phyloP scores from a whole-genome alignment of 2,888 invertebrate species.

The Xestia rhomboidea region DNA sequence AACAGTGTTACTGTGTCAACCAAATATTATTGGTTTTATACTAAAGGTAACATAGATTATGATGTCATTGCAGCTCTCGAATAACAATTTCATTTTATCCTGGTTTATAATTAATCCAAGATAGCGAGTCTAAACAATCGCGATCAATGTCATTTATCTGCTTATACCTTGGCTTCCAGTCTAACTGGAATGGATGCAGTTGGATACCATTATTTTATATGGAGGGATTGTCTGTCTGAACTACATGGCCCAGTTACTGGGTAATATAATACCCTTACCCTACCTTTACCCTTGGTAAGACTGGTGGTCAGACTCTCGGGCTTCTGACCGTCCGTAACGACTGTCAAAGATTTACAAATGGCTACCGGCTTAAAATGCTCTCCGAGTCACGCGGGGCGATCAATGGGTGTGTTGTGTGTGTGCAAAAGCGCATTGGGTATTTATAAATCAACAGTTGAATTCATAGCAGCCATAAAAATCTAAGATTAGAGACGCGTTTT shows the following conservation, averaged over 20 bases:
- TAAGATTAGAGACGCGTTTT: conserved; percentile 24
- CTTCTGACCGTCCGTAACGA: neutral
- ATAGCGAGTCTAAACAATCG: conserved; percentile 1
- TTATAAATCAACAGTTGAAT: conserved; percentile 11
- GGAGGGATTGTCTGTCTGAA: neutral
- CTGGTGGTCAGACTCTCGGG: neutral
- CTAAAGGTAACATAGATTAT: conserved; percentile 10
- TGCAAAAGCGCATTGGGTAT: conserved; percentile 17
- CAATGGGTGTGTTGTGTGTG: conserved; percentile 2
- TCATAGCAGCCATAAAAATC: conserved; percentile 8
- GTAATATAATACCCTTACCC: neutral
- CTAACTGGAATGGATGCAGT: neutral
- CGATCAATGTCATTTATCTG: neutral
- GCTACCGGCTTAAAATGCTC: neutral
- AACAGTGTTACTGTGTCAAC: conserved; percentile 12
- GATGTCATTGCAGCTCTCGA: conserved; percentile 16
- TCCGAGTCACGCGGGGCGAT: neutral
- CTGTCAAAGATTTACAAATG: neutral
- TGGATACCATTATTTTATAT: neutral
- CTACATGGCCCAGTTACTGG: neutral
- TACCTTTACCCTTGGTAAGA: neutral
- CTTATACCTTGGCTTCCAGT: neutral
- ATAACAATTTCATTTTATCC: conserved; percentile 22
- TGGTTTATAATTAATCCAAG: conserved; percentile 31
- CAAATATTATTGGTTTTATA: conserved; percentile 18